Evolutionary conservation across 2,113 vertebrate species (phyloP).

Genomic region (Calidris pygmaea): DNA sequence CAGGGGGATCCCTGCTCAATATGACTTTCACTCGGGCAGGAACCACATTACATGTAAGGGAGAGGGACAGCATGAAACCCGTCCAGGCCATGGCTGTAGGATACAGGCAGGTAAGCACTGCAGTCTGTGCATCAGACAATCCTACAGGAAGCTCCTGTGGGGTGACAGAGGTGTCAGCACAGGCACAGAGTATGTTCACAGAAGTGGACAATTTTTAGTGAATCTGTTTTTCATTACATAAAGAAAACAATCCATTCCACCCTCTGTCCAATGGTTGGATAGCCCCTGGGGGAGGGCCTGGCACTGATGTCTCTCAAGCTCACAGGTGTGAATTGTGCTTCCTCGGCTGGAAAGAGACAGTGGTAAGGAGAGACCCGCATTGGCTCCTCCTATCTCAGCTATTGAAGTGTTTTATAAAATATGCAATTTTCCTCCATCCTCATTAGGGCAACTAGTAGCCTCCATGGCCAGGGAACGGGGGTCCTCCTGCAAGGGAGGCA

Average conservation of each 20-base stretch:
- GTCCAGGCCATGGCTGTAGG: background rate
- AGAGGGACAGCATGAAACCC: background rate
- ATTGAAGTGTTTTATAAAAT: background rate
- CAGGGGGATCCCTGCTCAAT: background rate
- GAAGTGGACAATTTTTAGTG: background rate
- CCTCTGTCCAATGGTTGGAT: background rate
- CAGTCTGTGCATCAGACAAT: background rate
- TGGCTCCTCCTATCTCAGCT: background rate
- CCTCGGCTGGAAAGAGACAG: background rate
- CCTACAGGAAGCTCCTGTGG: background rate
- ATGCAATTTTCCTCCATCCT: background rate
- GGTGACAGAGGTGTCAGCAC: background rate
- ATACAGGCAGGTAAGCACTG: background rate
- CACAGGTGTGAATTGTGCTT: background rate
- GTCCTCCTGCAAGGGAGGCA: background rate
- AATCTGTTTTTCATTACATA: background rate
- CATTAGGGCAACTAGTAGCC: background rate
- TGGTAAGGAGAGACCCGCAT: accelerated
- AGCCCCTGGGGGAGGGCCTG: background rate
- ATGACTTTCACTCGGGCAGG: background rate
- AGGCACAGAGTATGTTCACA: background rate
- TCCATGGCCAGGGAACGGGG: background rate
- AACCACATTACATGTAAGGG: background rate
- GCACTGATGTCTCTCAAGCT: background rate
- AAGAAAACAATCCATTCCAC: background rate